Percentiles rank a stretch among this genome's conserved stretches.
phyloP scores from a whole-genome alignment of 2,797 vertebrate genomes.

The Rachycentron canadum region DNA sequence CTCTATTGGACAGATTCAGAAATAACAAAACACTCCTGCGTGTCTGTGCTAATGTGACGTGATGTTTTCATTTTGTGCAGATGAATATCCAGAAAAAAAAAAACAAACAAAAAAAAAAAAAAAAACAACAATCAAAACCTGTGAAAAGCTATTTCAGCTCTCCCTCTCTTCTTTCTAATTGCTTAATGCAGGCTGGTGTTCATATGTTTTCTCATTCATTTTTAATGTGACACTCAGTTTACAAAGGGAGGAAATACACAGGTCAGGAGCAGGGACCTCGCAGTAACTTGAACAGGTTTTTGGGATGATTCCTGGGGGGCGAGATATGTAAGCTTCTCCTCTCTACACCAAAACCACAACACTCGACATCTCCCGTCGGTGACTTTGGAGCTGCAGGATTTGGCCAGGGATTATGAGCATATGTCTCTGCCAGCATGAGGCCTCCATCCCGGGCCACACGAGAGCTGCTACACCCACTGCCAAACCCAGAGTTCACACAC shows the following conservation, averaged over 20 bases:
- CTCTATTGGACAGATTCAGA: neutral
- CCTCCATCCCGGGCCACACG: slow-evolving; percentile 46
- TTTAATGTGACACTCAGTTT: neutral
- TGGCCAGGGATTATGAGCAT: slow-evolving; percentile 55
- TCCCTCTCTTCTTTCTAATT: neutral
- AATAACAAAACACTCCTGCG: neutral
- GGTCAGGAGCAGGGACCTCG: neutral
- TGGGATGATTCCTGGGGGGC: neutral
- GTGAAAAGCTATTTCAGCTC: neutral
- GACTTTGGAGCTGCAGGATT: slow-evolving; percentile 44
- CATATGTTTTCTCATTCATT: neutral
- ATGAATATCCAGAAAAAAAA: neutral
- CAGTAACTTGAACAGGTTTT: neutral
- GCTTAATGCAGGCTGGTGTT: neutral
- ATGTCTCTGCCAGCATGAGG: slow-evolving; percentile 56
- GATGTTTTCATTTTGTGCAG: neutral
- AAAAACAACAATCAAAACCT: neutral
- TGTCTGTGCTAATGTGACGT: neutral
- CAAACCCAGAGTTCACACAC: slow-evolving; percentile 47
- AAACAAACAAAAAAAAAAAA: neutral
- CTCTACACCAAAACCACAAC: neutral
- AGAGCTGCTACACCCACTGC: slow-evolving; percentile 49
- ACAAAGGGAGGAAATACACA: neutral
- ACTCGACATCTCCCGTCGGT: slow-evolving; percentile 40
- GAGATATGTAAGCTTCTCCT: slow-evolving; percentile 19